Percentiles rank a stretch among this genome's conserved stretches.
Evolutionary conservation across 2,888 invertebrate species (phyloP).

Genomic region (Tricholauxania praeusta): DNA sequence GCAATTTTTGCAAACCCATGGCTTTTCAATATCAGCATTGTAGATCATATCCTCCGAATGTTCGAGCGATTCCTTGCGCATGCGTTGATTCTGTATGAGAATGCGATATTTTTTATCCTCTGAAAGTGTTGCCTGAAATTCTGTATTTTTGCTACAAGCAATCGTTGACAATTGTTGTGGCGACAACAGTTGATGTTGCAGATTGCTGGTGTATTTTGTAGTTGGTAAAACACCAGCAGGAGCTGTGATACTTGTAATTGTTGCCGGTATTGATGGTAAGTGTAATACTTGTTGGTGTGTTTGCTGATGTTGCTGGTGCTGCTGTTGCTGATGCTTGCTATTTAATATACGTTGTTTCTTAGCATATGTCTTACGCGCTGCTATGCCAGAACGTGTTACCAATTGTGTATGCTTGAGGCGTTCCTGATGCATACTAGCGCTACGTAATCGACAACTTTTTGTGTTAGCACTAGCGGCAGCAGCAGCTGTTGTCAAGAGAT

Average conservation of each 20-base stretch:
- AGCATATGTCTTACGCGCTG: not conserved
- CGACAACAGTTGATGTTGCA: slow-evolving; percentile 21
- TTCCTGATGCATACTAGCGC: no score
- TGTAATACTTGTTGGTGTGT: slow-evolving; percentile 57
- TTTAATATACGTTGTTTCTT: slow-evolving; percentile 38
- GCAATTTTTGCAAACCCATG: slow-evolving; percentile 75
- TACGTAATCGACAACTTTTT: slow-evolving; percentile 46
- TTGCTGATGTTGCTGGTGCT: slow-evolving; percentile 52
- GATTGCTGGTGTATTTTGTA: not conserved
- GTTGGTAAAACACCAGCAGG: slow-evolving; percentile 2
- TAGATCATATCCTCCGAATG: slow-evolving; percentile 68
- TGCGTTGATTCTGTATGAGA: slow-evolving; percentile 66
- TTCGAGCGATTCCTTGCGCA: slow-evolving; percentile 66
- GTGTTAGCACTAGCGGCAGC: slow-evolving; percentile 59
- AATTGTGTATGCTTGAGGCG: no score
- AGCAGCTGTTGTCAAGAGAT: slow-evolving; percentile 58
- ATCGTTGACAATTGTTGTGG: slow-evolving; percentile 7
- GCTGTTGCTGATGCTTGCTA: slow-evolving; percentile 29
- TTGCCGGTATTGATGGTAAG: slow-evolving; percentile 60
- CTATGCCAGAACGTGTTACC: no score
- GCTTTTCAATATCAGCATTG: slow-evolving; percentile 67
- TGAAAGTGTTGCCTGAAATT: slow-evolving; percentile 55
- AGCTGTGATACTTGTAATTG: slow-evolving; percentile 58
- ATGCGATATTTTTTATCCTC: slow-evolving; percentile 67
- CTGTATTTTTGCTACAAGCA: slow-evolving; percentile 25